Base-by-base conservation (phyloP, 2,113 vertebrate genomes). In the Illadopsis cleaveri region DNA sequence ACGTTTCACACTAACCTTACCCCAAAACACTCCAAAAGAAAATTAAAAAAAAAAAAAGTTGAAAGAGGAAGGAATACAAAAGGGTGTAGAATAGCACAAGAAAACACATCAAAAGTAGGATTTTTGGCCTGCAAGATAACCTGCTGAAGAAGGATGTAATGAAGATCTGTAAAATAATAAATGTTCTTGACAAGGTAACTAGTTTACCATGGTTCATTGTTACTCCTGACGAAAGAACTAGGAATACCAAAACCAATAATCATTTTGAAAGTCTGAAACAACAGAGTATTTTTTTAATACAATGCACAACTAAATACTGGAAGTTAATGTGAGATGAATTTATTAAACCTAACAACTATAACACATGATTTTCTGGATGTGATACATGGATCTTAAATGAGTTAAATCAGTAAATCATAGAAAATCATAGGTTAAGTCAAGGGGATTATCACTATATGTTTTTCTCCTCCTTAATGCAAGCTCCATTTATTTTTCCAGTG, bases 11-110 rank as follows among this genome's bases (percentile, higher is more conserved):
- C 15, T 37, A 18, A 56, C 21, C 23, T 80, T 83, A 86, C 2
- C 4, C 22, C 0, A 0, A 73, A 83, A 65, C 7, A 51, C 17
- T 33, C 7, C 12, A 77, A 83, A 91, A 44, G 2, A 48, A 0
- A 25, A 68, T n/a, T n/a, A 33, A 23, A 11, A 45, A 22, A 4
- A 23, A 11, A 45, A 24, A 1, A 24, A 47, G 31, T 25, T 60
- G 23, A 54, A 47, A 47, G 12, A 60, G 45, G 54, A 76, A 57
- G 1, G 42, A 61, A 58, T 50, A 25, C 24, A 71, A 70, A 73
- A 87, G 3, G 1, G 1, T 38, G 27, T 25, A 33, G 30, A 84
- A 45, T 27, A 82, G 61, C 3, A 44, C 14, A 54, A 42, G 17
- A 14, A 75, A 91, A 62, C 9, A 54, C 12, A 57, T 79, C 9